Evolutionary conservation across 1,140 invertebrate species (phyloP).

Genomic region (Drosophila orosa): DNA sequence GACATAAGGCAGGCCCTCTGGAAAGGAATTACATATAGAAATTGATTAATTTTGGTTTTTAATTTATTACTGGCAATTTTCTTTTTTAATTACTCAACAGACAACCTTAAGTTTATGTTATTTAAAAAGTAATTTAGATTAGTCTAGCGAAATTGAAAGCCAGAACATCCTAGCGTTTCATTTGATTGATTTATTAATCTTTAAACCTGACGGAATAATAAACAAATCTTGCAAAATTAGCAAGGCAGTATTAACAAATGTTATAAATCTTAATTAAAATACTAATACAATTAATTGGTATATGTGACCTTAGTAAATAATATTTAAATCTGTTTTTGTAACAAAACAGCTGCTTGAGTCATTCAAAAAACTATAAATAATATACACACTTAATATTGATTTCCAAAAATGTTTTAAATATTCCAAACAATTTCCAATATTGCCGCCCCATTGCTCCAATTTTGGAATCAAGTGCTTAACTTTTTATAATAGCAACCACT

Average conservation of each 20-base stretch:
- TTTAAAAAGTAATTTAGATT: not conserved
- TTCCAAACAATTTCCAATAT: slow-evolving; percentile 12
- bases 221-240: slow-evolving; percentile 3
- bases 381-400: not conserved
- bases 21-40: slow-evolving; percentile 44
- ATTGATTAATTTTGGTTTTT: too few relatives aligned
- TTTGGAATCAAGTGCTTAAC: slow-evolving; percentile 49
- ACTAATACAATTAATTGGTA: not conserved
- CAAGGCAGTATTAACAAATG: not conserved
- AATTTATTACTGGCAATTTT: not conserved
- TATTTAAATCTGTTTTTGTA: slow-evolving; percentile 16
- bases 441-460: slow-evolving; percentile 27
- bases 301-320: slow-evolving; percentile 11
- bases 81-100: not conserved
- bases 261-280: not conserved
- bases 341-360: slow-evolving; percentile 51
- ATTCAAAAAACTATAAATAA: slow-evolving; percentile 43
- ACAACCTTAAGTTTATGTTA: not conserved
- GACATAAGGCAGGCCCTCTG: slow-evolving; percentile 87
- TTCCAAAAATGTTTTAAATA: not conserved
- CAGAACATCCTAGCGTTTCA: not conserved
- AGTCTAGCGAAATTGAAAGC: not conserved
- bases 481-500: slow-evolving; percentile 53
- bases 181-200: slow-evolving; percentile 1
- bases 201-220: not conserved